A percentile compares a stretch with the other conserved stretches of the same genome.
These are phyloP conservation scores for Dipodomys stephensi DNA, from an alignment of 2,113 vertebrate genomes.

Conservation along the genomic window DNA sequence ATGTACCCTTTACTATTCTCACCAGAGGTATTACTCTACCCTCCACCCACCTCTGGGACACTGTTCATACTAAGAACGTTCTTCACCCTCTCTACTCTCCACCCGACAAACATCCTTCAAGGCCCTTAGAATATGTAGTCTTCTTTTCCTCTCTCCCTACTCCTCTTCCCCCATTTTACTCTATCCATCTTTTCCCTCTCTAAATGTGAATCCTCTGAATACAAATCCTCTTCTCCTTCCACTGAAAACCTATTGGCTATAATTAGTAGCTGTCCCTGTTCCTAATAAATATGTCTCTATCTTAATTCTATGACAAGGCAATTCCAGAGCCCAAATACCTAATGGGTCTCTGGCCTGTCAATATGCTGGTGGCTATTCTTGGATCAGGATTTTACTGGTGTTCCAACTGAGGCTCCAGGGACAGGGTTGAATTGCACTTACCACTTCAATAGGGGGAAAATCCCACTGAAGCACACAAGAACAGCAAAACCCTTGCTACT, in stretches of 20 bases:
- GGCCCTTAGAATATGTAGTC: background rate
- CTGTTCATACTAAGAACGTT: background rate
- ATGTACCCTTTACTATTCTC: background rate
- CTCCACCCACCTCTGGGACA: background rate
- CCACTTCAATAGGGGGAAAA: background rate
- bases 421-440: too few relatives aligned
- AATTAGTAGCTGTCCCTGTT: background rate
- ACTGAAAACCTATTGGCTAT: background rate
- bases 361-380: background rate
- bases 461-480: background rate
- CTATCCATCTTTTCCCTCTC: background rate
- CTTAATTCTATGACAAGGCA: background rate
- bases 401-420: background rate
- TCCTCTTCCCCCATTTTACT: background rate
- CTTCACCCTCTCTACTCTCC: background rate
- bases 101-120: constrained; percentile 29
- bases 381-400: background rate
- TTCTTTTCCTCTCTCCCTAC: background rate
- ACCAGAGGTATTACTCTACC: background rate
- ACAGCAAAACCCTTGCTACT: background rate
- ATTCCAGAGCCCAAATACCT: background rate
- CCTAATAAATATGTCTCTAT: background rate
- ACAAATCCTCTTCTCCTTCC: background rate
- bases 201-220: background rate
- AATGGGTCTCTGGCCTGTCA: background rate